Evolutionary conservation across 1,140 invertebrate species (phyloP).

Genomic region (Ditylenchus dipsaci): DNA sequence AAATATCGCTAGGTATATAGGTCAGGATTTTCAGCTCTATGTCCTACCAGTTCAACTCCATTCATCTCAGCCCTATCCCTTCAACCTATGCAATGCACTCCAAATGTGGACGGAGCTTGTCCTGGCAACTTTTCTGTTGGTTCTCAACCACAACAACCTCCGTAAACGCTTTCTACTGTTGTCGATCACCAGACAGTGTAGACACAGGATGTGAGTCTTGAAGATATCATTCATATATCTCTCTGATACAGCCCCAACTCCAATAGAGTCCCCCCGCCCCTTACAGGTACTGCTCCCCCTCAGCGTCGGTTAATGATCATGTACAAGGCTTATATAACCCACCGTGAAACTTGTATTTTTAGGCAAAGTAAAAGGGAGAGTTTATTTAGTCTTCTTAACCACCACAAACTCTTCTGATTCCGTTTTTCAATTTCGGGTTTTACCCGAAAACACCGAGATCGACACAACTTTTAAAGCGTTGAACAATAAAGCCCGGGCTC

Average conservation of each 20-base stretch:
- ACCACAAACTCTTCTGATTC: no score
- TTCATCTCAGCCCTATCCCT: slow-evolving; percentile 57
- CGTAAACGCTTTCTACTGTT: slow-evolving; percentile 58
- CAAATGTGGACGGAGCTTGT: slow-evolving; percentile 57
- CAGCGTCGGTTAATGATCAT: slow-evolving; percentile 53
- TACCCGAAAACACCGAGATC: slow-evolving; percentile 3
- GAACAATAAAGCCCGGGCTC: no score
- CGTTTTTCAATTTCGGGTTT: neutral
- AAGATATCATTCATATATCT: neutral
- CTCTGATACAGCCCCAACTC: no score
- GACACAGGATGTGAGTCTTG: slow-evolving; percentile 53
- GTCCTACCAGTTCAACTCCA: slow-evolving; percentile 51
- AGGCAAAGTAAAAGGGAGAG: no score
- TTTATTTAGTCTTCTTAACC: no score
- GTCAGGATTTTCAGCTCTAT: slow-evolving; percentile 46
- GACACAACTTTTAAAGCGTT: no score
- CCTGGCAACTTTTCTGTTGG: slow-evolving; percentile 54
- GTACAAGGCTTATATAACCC: slow-evolving; percentile 57
- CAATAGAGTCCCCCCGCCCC: no score
- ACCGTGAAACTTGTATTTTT: no score
- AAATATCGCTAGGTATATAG: neutral
- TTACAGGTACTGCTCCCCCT: slow-evolving; percentile 55
- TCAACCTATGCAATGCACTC: slow-evolving; percentile 57
- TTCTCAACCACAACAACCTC: slow-evolving; percentile 56
- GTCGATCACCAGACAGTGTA: slow-evolving; percentile 53